phyloP scores from a whole-genome alignment of 2,888 invertebrate species.

The Liposcelis brunnea region DNA sequence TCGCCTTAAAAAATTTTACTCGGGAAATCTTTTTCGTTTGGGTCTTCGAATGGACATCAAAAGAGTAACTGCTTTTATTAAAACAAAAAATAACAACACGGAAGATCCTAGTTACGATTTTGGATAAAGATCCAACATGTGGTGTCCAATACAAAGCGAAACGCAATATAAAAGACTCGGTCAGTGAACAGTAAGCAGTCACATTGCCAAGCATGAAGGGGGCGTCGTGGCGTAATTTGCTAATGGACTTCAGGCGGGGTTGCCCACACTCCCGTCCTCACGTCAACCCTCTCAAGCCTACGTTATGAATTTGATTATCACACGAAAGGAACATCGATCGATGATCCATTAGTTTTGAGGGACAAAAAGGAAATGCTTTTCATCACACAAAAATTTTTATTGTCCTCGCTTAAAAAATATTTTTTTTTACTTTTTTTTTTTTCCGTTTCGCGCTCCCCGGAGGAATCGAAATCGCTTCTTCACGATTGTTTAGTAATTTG shows the following conservation, averaged over 20 bases:
- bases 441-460: background rate
- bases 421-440: constrained; percentile 6
- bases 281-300: constrained; percentile 3
- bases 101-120: too few species aligned
- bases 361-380: constrained; percentile 6
- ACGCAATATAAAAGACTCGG: background rate
- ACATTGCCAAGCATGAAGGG: background rate
- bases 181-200: background rate
- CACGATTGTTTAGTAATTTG: too few species aligned
- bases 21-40: too few species aligned
- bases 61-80: too few species aligned
- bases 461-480: background rate
- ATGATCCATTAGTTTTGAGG: constrained; percentile 8
- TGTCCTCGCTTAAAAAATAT: constrained; percentile 1
- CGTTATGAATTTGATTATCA: constrained; percentile 9
- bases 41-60: too few species aligned
- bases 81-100: too few species aligned
- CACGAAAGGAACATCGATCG: constrained; percentile 9
- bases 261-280: background rate
- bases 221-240: constrained; percentile 3
- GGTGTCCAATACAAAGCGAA: too few species aligned
- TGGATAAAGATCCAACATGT: too few species aligned
- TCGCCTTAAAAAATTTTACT: background rate
- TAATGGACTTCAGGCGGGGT: constrained; percentile 9
- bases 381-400: constrained; percentile 7